Evolutionary conservation across 2,113 vertebrate species (phyloP), one percentile per base, ranked within the genome.

Genomic region (Anguilla rostrata): DNA sequence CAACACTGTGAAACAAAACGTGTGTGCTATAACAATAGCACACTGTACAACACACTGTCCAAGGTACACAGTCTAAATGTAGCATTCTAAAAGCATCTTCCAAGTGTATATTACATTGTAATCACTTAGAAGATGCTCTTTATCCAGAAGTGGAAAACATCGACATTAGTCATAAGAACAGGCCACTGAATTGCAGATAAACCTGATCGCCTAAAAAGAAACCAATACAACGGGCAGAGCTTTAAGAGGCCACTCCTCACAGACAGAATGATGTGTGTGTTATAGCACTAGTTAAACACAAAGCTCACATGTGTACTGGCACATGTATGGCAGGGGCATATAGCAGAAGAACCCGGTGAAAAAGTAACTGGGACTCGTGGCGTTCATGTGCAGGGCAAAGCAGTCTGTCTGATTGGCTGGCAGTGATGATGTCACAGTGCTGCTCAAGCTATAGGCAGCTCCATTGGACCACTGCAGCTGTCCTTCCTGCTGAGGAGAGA

Each of bases 241-340:
- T 12, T 53, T 11, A 53, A 53, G 2, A 53, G 12, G 49, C 49
- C 7, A 53, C 7, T 9, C 49, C 49, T 12, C 12, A 11, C 49
- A 53, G 11, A 14, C 49, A 14, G 49, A 53, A 53, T 53, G 49
- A 53, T 9, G 5, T 8, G 43, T 46, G 1, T 46, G 43, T 46
- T 8, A 53, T 11, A 11, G 49, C 49, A 53, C 49, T 11, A 85
- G 88, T 89, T 87, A 85, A 40, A 15, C 26, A 1, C 57, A 12
- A n/a, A 87, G 95, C 86, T 98, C 96, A 98, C 97, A 94, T 89
- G 96, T 93, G 86, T 95, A 96, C 91, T 98, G 95, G 92, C 97
- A 98, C 94, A 98, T 93, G 91, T 95, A 98, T 34, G 97, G 97
- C 87, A 98, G 92, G 3, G 92, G 89, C 84, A 97, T 78, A 86